Conservation (phyloP, 2,888 invertebrate species). For the Cancer borealis region DNA sequence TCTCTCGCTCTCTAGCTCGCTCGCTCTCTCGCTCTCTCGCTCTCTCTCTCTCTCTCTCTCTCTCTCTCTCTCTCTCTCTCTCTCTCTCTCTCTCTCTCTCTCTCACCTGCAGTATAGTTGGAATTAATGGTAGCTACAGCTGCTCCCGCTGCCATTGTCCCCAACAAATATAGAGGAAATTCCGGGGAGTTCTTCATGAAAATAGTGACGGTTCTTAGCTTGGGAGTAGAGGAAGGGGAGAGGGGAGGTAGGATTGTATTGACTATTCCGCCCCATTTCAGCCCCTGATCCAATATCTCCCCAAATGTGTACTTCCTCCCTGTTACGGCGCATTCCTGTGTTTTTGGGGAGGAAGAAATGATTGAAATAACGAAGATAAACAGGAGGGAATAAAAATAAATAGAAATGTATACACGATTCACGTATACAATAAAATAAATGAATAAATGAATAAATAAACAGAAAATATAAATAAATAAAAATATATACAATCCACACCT, state of each 20-base stretch:
- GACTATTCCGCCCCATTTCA: conserved; percentile 63
- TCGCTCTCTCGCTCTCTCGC: too few species aligned
- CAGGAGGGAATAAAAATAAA: too few species aligned
- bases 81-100: not conserved
- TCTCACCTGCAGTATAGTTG: conserved; percentile 61
- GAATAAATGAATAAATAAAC: not conserved
- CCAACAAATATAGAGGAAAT: conserved; percentile 54
- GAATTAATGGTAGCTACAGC: conserved; percentile 48
- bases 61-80: not conserved
- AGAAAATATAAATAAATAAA: not conserved
- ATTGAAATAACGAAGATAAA: not conserved
- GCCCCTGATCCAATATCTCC: conserved; percentile 51
- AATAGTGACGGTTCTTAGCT: not conserved
- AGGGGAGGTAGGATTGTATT: not conserved
- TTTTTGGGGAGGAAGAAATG: not conserved
- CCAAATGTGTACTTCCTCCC: conserved; percentile 67
- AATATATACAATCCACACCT: too few species aligned
- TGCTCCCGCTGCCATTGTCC: conserved; percentile 30
- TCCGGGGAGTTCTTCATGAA: conserved; percentile 56
- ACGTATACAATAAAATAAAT: not conserved
- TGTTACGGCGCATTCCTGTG: conserved; percentile 61
- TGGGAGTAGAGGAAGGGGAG: not conserved
- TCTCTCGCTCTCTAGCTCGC: too few species aligned
- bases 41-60: too few species aligned
- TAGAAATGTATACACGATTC: too few species aligned